Base-by-base conservation (phyloP, 2,113 vertebrate genomes). In the Vidua chalybeata region DNA sequence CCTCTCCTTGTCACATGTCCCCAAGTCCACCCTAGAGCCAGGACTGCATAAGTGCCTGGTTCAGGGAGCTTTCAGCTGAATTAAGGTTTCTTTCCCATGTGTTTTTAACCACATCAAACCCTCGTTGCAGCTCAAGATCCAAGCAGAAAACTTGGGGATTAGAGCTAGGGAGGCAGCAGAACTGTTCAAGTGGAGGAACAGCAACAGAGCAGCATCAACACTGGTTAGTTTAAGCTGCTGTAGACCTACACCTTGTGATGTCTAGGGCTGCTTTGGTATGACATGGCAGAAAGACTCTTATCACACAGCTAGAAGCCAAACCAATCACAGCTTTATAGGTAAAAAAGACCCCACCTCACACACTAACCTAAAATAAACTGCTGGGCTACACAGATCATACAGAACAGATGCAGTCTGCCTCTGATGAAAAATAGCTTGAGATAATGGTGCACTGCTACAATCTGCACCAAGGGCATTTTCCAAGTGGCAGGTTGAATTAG, bases 401-500 rank as follows among this genome's bases (percentile, higher is more conserved):
- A 49, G 85, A 94, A 76, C 66, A 87, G 75, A 92, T 16, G 30
- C 51, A 83, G 45, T 28, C 66, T 88, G 52, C 67, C 84, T 71
- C 69, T 66, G 63, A 90, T 37, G 75, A 93, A 88, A 96, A 93
- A 94, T 67, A 61, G 52, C 68, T 84, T 30, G n/a, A 93, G 79
- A 93, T 92, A 93, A 91, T 35, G 61, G 78, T 49, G 31, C 37
- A 43, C 26, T 27, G 61, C 84, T 68, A 93, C 84, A 72, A 21
- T 43, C 74, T 58, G 93, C 96, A 96, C 87, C 94, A 88, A 83
- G 87, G 94, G 94, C 94, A 96, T 86, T 77, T 93, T 94, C 74
- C 84, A 93, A 76, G 69, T 74, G 87, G 94, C 91, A 95, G 54
- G 81, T 11, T 67, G 91, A 96, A 96, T 96, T 93, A 96, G 94